Conservation (phyloP, 2,797 vertebrate genomes). For the Muscicapa striata region DNA sequence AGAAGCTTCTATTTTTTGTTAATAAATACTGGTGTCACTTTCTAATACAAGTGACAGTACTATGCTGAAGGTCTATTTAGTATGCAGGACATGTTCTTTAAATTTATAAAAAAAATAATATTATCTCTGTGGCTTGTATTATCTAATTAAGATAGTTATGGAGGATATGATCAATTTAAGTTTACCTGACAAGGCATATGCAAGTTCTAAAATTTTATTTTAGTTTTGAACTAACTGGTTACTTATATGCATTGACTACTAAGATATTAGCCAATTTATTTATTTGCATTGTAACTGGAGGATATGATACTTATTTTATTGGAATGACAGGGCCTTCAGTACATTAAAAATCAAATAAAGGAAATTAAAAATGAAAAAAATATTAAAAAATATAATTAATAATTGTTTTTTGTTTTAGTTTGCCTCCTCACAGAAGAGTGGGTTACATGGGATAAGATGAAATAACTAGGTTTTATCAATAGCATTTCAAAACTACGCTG, state of each 20-base stretch:
- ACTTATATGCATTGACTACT: not conserved
- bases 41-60: not conserved
- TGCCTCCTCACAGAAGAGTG: not conserved
- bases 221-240: not conserved
- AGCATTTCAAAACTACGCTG: not conserved
- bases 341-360: not conserved
- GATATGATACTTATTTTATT: not conserved
- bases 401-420: not conserved
- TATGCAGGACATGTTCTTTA: not conserved
- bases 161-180: not conserved
- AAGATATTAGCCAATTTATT: not conserved
- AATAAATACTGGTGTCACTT: not conserved
- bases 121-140: not conserved
- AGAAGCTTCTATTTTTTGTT: not conserved
- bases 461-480: not conserved
- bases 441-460: not conserved
- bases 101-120: not conserved
- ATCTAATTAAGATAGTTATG: conserved; percentile 13
- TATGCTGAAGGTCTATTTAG: not conserved
- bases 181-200: not conserved
- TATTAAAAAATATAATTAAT: not conserved
- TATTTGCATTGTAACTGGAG: not conserved
- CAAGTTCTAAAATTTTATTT: not conserved
- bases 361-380: not conserved
- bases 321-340: not conserved